Evolutionary conservation across 1,140 invertebrate species (phyloP), one percentile per base, ranked within the genome.

Genomic region (Heterodera schachtii): DNA sequence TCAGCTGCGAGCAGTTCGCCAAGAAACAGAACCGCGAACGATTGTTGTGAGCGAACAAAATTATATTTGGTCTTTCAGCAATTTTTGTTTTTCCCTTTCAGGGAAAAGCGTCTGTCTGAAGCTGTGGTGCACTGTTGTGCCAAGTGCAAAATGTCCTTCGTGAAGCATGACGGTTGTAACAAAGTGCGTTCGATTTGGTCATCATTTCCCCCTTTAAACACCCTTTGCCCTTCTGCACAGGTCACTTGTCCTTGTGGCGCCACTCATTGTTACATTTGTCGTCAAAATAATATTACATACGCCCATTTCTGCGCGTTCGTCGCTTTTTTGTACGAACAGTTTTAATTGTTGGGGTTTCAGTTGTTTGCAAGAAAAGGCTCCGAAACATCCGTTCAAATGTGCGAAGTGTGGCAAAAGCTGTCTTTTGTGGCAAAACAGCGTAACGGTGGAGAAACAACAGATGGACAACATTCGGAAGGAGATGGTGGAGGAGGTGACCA

Each of bases 221-320:
- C 49, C 49, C 49, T 8, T 52, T 52, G 49, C 6, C 49, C 49
- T 71, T 5, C 31, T 31, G 31, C 6, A 11, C 69, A 71, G 60
- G 49, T 81, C 60, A 79, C 44, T 19, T 81, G 80, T 46, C 73
- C 75, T 31, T 81, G 80, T 31, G 80, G 80, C 0, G 77, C 52
- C 41, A 81, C 57, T 7, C 80, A 81, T 19, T 81, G 80, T 43
- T 81, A 81, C 70, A 70, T 81, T 47, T 81, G 80, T 49, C 46
- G 80, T 43, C 64, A 81, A 47, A 67, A 47, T 49, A 46, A 49
- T 9, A 81, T 81, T 70, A 3, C 2, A 5, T 81, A 81, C 66
- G 5, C 7, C 9, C 80, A 81, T 49, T 81, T 79, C 43, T 81
- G 80, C 80, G 19, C 5, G 80, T 81, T 47, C 21, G 4, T 31